A percentile compares a stretch with the other conserved stretches of the same genome.
phyloP scores from a whole-genome alignment of 2,113 vertebrate genomes.

The Pteruthius melanotis region DNA sequence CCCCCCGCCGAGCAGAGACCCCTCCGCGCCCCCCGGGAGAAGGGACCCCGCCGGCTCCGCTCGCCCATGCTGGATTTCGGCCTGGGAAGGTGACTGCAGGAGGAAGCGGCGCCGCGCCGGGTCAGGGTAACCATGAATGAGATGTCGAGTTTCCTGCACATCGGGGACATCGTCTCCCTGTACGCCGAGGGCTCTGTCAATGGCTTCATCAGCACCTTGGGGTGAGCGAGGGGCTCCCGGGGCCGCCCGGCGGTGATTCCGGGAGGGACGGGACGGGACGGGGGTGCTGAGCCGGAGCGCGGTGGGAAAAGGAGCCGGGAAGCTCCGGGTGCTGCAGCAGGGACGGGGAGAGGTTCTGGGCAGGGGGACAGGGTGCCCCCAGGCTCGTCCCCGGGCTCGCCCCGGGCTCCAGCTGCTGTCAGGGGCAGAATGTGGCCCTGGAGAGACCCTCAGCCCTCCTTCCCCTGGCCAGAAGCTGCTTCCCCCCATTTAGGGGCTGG shows the following conservation, averaged over 20 bases:
- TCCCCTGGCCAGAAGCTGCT: neutral
- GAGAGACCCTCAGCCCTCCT: neutral
- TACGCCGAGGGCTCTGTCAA: constrained; percentile 97
- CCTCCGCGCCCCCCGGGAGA: neutral
- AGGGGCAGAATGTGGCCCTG: neutral
- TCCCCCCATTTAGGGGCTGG: neutral
- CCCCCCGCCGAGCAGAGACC: neutral
- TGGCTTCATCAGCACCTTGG: constrained; percentile 96
- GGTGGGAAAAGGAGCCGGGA: neutral
- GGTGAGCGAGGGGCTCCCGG: constrained; percentile 73
- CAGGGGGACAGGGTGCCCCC: neutral
- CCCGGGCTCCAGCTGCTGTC: neutral
- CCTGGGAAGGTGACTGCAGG: neutral
- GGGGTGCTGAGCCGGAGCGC: neutral
- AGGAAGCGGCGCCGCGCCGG: neutral
- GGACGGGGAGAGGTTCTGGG: neutral
- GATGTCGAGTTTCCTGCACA: constrained; percentile 97
- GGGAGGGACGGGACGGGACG: neutral
- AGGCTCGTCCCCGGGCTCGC: rapidly evolving
- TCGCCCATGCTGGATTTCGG: constrained; percentile 28
- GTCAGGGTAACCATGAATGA: constrained; percentile 79
- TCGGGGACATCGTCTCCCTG: constrained; percentile 96
- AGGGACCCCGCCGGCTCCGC: neutral
- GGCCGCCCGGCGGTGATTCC: rapidly evolving
- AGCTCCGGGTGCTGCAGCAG: neutral